Percentiles rank a stretch among this genome's conserved stretches.
These are phyloP conservation scores for Falco naumanni DNA, from an alignment of 2,797 vertebrate genomes.

Conservation along the genomic window DNA sequence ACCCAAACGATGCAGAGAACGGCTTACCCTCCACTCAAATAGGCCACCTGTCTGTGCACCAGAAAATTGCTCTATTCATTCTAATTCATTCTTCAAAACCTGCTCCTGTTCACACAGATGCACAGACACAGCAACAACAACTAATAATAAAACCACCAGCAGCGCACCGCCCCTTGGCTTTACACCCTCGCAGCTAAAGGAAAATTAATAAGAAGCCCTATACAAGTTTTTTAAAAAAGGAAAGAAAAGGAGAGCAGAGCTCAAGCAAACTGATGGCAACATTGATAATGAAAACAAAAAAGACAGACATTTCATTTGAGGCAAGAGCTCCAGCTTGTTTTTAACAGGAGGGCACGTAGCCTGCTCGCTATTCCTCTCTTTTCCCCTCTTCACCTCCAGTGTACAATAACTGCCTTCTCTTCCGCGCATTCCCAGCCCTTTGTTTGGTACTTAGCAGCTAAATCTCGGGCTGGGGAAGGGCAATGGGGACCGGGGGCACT, in stretches of 20 bases:
- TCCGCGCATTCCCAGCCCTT: not conserved
- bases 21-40: not conserved
- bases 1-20: not conserved
- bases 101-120: not conserved
- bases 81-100: not conserved
- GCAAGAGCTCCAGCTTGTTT: not conserved
- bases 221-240: not conserved
- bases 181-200: not conserved
- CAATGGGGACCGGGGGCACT: not conserved
- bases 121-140: not conserved
- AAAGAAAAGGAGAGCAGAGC: not conserved
- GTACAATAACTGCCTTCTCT: not conserved
- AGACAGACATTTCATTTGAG: not conserved
- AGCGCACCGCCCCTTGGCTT: fast-evolving
- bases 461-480: not conserved
- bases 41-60: not conserved
- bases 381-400: not conserved
- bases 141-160: not conserved
- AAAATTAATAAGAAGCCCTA: not conserved
- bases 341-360: not conserved
- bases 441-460: not conserved
- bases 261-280: constrained; percentile 1
- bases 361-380: not conserved
- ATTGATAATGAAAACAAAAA: not conserved
- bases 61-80: not conserved